A percentile compares a stretch with the other conserved stretches of the same genome.
These are phyloP conservation scores for Drosophila quadrilineata DNA, from an alignment of 1,140 invertebrate species.

Conservation along the genomic window DNA sequence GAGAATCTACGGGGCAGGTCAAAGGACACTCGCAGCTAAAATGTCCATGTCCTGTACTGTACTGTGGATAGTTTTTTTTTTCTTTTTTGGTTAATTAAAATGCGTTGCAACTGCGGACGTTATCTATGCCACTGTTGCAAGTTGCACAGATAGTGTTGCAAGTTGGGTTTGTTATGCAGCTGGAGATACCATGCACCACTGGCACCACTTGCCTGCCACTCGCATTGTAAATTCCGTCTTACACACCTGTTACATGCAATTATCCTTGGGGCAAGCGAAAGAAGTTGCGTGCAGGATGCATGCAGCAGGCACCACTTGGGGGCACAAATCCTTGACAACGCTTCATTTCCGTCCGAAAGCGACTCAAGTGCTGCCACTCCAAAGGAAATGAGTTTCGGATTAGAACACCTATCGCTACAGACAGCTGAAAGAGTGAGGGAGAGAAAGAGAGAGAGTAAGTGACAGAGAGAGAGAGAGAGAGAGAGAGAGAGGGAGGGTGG, in stretches of 20 bases:
- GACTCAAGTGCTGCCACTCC: conserved; percentile 32
- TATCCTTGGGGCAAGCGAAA: no score
- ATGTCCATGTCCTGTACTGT: no score
- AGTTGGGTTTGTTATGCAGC: conserved; percentile 31
- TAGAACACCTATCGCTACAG: conserved; percentile 66
- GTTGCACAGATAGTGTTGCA: conserved; percentile 33
- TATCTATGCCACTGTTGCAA: conserved; percentile 22
- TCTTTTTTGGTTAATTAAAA: conserved; percentile 63
- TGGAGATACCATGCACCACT: conserved; percentile 1
- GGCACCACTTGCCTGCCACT: conserved; percentile 50
- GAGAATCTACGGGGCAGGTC: conserved; percentile 50
- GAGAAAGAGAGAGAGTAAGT: background rate
- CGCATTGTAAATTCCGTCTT: conserved; percentile 77
- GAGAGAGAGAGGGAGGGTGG: background rate
- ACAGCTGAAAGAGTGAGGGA: conserved; percentile 4
- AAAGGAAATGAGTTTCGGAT: conserved; percentile 77
- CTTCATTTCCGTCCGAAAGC: conserved; percentile 59
- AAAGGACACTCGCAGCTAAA: conserved; percentile 32
- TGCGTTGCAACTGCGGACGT: conserved; percentile 28
- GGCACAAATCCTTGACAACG: conserved; percentile 37
- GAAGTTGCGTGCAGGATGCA: no score
- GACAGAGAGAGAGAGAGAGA: background rate
- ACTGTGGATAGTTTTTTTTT: no score
- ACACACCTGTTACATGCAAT: conserved; percentile 80
- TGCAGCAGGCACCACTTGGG: conserved; percentile 50